A percentile compares a stretch with the other conserved stretches of the same genome.
Conservation (phyloP, 1,140 invertebrate species). For the Apis florea region DNA sequence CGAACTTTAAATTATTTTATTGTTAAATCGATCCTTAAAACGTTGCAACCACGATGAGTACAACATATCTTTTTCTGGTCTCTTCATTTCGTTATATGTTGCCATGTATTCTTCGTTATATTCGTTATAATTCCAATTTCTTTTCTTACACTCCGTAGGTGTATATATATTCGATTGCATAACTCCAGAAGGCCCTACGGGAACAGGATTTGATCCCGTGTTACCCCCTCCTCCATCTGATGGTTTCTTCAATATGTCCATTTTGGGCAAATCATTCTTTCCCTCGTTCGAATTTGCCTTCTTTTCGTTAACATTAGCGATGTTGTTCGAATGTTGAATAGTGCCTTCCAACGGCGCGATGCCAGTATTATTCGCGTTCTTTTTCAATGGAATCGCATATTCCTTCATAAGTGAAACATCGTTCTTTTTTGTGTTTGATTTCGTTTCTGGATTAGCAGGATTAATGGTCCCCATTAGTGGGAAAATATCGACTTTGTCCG, state of each 20-base stretch:
- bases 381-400: not conserved
- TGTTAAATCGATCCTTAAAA: slow-evolving; percentile 9
- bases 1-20: slow-evolving; percentile 15
- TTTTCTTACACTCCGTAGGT: no score
- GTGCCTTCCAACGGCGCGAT: not conserved
- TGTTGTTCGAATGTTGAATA: not conserved
- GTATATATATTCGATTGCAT: no score
- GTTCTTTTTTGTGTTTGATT: not conserved
- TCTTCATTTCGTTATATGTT: not conserved
- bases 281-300: not conserved
- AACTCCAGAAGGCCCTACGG: not conserved
- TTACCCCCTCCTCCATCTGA: not conserved
- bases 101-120: not conserved
- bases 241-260: not conserved
- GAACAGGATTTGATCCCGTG: not conserved
- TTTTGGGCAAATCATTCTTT: not conserved
- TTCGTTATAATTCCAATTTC: not conserved
- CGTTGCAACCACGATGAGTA: slow-evolving; percentile 66
- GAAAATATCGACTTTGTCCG: not conserved
- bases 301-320: not conserved
- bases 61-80: slow-evolving; percentile 57
- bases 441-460: not conserved
- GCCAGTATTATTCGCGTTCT: not conserved
- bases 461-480: not conserved
- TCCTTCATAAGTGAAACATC: no score